Evolutionary conservation across 2,113 vertebrate species (phyloP).

Genomic region (Synodontis membranacea): DNA sequence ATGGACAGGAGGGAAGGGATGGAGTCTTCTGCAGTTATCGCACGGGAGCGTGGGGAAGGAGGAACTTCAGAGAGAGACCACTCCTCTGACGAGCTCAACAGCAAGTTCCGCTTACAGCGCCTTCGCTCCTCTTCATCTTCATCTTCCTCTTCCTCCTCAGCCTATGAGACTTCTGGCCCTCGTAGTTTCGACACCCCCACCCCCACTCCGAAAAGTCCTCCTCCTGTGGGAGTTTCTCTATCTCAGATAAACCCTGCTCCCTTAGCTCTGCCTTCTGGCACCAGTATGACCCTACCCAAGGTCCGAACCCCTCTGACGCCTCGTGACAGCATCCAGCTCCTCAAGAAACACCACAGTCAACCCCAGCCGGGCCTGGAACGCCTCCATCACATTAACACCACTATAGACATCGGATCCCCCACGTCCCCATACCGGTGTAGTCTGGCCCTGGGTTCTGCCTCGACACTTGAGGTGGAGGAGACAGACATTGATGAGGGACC

Average conservation of each 20-base stretch:
- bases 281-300: slow-evolving; percentile 86
- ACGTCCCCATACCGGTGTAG: slow-evolving; percentile 58
- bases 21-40: not conserved
- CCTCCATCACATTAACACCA: slow-evolving; percentile 68
- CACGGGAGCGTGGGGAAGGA: slow-evolving; percentile 28
- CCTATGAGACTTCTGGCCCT: slow-evolving; percentile 69
- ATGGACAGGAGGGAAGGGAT: slow-evolving; percentile 34
- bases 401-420: slow-evolving; percentile 68
- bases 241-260: slow-evolving; percentile 53
- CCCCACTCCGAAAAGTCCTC: slow-evolving; percentile 62
- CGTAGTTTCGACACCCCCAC: slow-evolving; percentile 59
- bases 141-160: slow-evolving; percentile 76
- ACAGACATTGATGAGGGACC: slow-evolving; percentile 81
- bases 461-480: slow-evolving; percentile 74
- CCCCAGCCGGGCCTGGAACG: slow-evolving; percentile 76
- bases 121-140: slow-evolving; percentile 77
- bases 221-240: slow-evolving; percentile 58
- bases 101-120: slow-evolving; percentile 75
- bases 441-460: slow-evolving; percentile 45
- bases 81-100: slow-evolving; percentile 76
- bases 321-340: slow-evolving; percentile 85
- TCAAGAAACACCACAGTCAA: slow-evolving; percentile 87
- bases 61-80: slow-evolving; percentile 58
- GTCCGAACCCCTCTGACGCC: slow-evolving; percentile 75
- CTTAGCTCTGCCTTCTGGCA: slow-evolving; percentile 63